phyloP scores from a whole-genome alignment of 2,797 vertebrate genomes.

The Cossypha heuglini region DNA sequence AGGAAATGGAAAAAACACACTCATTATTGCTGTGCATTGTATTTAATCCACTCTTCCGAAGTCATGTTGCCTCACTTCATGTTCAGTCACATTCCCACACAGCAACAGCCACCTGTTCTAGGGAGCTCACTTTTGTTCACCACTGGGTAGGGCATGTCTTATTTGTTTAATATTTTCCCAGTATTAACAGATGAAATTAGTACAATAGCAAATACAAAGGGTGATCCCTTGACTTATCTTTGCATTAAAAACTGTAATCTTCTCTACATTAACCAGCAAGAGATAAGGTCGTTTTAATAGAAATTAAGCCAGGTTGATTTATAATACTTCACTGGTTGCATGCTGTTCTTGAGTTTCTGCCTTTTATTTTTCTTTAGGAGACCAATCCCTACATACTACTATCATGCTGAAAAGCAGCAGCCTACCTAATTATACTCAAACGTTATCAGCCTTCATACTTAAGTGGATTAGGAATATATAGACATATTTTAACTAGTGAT shows the following conservation, averaged over 20 bases:
- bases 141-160: not conserved
- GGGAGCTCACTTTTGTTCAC: not conserved
- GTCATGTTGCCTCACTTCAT: not conserved
- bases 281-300: not conserved
- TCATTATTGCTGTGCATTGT: not conserved
- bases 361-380: not conserved
- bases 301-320: not conserved
- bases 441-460: not conserved
- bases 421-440: not conserved
- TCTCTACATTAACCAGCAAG: not conserved
- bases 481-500: not conserved
- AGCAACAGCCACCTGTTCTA: not conserved
- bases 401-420: not conserved
- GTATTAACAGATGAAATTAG: not conserved
- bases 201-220: not conserved
- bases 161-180: not conserved
- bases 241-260: not conserved
- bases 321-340: not conserved
- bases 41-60: not conserved
- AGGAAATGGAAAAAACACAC: not conserved
- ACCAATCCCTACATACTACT: not conserved
- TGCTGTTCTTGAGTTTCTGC: fast-evolving
- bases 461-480: not conserved
- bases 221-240: not conserved
- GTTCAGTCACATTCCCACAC: not conserved